These are phyloP conservation scores for Ariopsis seemanni DNA, from an alignment of 2,113 vertebrate species.

Conservation along the genomic window DNA sequence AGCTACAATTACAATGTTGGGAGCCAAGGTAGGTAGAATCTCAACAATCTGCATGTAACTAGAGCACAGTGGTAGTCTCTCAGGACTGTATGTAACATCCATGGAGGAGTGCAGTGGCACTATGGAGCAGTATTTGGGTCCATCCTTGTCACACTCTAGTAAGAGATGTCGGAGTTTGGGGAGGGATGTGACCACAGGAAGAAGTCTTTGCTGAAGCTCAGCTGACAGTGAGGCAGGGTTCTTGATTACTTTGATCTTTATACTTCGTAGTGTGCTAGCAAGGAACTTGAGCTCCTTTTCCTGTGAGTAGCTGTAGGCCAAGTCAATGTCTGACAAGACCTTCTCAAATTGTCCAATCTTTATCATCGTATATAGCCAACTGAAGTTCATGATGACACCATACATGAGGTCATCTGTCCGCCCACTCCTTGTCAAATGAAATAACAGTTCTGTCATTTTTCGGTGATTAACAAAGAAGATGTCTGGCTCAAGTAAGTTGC, in stretches of 20 bases:
- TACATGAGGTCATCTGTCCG: slow-evolving; percentile 93
- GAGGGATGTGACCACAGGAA: slow-evolving; percentile 93
- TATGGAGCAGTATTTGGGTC: slow-evolving; percentile 97
- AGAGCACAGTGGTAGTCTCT: slow-evolving; percentile 88
- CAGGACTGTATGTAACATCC: slow-evolving; percentile 95
- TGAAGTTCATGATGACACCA: slow-evolving; percentile 98
- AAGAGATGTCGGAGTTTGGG: slow-evolving; percentile 96
- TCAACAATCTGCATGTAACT: slow-evolving; percentile 95
- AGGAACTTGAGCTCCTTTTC: slow-evolving; percentile 98
- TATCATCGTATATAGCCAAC: slow-evolving; percentile 99
- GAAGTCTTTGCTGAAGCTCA: slow-evolving; percentile 92
- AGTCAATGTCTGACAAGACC: slow-evolving; percentile 88
- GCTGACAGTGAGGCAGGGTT: slow-evolving; percentile 92
- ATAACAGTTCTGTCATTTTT: slow-evolving; percentile 95
- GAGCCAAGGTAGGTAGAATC: slow-evolving; percentile 89
- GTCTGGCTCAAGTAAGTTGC: slow-evolving; percentile 92
- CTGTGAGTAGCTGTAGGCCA: slow-evolving; percentile 89
- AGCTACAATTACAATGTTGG: slow-evolving; percentile 89
- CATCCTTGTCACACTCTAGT: slow-evolving; percentile 96
- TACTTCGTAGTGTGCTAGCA: slow-evolving; percentile 86
- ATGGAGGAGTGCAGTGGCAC: slow-evolving; percentile 96
- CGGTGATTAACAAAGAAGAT: slow-evolving; percentile 98
- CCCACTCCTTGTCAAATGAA: slow-evolving; percentile 90
- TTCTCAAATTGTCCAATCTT: slow-evolving; percentile 97
- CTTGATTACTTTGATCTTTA: slow-evolving; percentile 87